phyloP scores from a whole-genome alignment of 1,140 invertebrate species.

The Aphaenogaster ashmeadi region DNA sequence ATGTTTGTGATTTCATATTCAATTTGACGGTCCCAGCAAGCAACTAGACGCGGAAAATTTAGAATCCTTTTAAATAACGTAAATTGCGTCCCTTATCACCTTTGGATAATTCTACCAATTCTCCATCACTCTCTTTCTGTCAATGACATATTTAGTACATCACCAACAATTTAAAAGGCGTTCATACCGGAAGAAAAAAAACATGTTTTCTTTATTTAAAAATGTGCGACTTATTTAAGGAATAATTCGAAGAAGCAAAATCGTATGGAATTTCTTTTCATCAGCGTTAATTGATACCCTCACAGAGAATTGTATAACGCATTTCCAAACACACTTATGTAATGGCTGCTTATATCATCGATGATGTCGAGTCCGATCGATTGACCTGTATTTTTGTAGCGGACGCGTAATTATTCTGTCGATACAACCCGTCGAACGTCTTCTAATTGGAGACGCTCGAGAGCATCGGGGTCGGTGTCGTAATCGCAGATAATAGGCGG shows the following conservation, averaged over 20 bases:
- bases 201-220: neutral
- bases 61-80: neutral
- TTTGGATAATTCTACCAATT: neutral
- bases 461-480: slow-evolving; percentile 8
- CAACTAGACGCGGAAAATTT: neutral
- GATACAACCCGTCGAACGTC: slow-evolving; percentile 14
- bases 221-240: neutral
- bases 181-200: neutral
- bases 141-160: neutral
- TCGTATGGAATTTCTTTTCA: neutral
- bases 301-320: neutral
- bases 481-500: slow-evolving; percentile 36
- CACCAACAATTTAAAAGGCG: neutral
- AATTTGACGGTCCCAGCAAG: neutral
- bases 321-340: slow-evolving; percentile 23
- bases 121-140: neutral
- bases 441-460: slow-evolving; percentile 42
- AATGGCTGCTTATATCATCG: neutral
- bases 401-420: slow-evolving; percentile 13
- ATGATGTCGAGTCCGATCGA: neutral
- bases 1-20: neutral
- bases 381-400: slow-evolving; percentile 4
- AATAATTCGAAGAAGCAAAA: neutral
- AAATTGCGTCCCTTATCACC: neutral
- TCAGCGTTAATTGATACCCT: slow-evolving; percentile 4